These are phyloP conservation scores for Tokudaia tokunoshimensis DNA, from an alignment of 2,797 vertebrate genomes.

Conservation along the genomic window DNA sequence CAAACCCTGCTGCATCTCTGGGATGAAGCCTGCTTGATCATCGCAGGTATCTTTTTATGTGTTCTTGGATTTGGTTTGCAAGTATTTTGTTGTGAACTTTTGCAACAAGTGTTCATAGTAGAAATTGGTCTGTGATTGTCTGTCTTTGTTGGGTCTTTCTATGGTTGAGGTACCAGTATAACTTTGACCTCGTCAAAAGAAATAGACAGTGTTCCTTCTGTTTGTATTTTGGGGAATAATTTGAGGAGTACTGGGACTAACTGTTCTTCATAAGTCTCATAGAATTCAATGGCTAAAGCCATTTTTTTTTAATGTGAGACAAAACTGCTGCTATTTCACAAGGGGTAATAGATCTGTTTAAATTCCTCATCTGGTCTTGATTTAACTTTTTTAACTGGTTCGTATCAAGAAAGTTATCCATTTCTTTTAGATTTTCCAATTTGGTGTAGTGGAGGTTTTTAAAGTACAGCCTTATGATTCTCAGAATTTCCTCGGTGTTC, in stretches of 20 bases:
- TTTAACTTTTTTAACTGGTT: not conserved
- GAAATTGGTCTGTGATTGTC: not conserved
- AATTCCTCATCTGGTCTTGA: not conserved
- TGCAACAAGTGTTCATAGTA: not conserved
- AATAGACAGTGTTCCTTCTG: not conserved
- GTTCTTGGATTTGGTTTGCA: not conserved
- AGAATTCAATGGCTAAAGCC: not conserved
- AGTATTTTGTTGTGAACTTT: not conserved
- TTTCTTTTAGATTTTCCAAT: not conserved
- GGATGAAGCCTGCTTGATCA: not conserved
- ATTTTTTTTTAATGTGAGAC: not conserved
- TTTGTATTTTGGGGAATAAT: not conserved
- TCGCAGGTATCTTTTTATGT: not conserved
- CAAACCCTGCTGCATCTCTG: not conserved
- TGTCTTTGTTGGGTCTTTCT: not conserved
- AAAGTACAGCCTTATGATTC: not conserved
- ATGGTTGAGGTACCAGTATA: not conserved
- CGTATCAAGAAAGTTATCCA: not conserved
- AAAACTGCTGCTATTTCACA: not conserved
- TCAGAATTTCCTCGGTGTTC: not conserved
- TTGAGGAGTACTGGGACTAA: not conserved
- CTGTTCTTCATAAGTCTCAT: not conserved
- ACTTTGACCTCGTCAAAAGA: not conserved
- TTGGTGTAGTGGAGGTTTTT: not conserved
- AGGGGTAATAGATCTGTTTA: not conserved